Conservation (phyloP, 2,797 vertebrate genomes). For the Malurus splendens region DNA sequence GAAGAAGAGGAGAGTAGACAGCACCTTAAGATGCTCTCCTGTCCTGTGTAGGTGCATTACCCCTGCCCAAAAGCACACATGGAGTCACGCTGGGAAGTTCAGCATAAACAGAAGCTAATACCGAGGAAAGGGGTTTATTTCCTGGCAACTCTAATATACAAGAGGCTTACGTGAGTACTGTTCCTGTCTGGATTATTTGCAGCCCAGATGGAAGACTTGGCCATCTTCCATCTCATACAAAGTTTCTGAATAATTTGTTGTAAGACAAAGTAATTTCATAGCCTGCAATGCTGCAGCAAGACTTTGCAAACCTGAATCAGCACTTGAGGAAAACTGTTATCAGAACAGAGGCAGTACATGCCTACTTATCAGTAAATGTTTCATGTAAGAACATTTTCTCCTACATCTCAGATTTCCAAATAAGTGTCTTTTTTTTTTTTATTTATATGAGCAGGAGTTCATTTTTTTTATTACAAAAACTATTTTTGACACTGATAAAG, state of each 20-base stretch:
- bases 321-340: constrained; percentile 7
- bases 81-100: accelerated
- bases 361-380: not conserved
- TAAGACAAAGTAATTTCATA: constrained; percentile 26
- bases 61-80: not conserved
- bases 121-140: not conserved
- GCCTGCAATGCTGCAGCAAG: not conserved
- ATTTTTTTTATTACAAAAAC: not conserved
- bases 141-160: not conserved
- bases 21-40: not conserved
- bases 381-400: not conserved
- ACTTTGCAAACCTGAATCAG: constrained; percentile 22
- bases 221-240: constrained; percentile 19
- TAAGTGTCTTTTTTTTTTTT: not conserved
- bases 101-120: not conserved
- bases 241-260: constrained; percentile 28
- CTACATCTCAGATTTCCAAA: not conserved
- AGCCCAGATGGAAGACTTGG: not conserved
- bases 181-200: constrained; percentile 6
- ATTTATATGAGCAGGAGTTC: not conserved
- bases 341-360: not conserved
- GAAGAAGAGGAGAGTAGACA: not conserved
- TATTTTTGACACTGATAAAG: not conserved
- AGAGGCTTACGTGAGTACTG: not conserved
- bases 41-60: accelerated